Evolutionary conservation across 1,140 invertebrate species (phyloP).

Genomic region (Leptinotarsa defecta): DNA sequence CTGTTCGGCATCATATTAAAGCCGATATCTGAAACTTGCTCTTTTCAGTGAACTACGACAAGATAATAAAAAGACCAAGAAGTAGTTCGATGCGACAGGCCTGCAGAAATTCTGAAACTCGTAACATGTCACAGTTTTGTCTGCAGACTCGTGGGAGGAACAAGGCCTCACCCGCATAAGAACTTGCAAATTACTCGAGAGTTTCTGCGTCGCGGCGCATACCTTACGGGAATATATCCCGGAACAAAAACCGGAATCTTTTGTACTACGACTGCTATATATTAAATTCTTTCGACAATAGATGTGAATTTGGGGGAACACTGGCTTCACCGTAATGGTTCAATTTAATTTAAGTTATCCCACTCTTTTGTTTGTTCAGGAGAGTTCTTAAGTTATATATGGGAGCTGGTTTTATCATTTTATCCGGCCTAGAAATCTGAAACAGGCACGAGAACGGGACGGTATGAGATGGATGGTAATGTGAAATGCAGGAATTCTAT

Average conservation of each 20-base stretch:
- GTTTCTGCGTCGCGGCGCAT: conserved; percentile 1
- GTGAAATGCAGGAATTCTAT: background rate
- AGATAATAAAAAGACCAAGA: background rate
- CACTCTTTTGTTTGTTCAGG: background rate
- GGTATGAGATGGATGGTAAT: background rate
- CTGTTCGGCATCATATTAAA: too few species aligned
- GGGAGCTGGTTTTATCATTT: background rate
- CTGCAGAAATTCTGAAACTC: background rate
- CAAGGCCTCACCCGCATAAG: background rate
- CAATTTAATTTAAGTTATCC: conserved; percentile 9
- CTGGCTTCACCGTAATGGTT: conserved; percentile 4
- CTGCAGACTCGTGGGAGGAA: background rate
- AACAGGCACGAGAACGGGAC: background rate
- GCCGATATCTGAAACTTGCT: background rate
- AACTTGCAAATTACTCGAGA: conserved; percentile 6
- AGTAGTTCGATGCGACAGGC: background rate
- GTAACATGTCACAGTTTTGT: background rate
- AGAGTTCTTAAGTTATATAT: conserved; percentile 1
- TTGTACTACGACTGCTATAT: conserved; percentile 6
- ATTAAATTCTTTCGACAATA: conserved; percentile 7
- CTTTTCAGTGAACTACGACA: background rate
- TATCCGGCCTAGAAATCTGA: background rate
- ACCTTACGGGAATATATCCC: conserved; percentile 8
- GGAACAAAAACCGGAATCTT: conserved; percentile 4
- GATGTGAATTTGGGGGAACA: background rate